A percentile compares a stretch with the other conserved stretches of the same genome.
Conservation (phyloP, 2,797 vertebrate species). For the Garrulus glandarius region DNA sequence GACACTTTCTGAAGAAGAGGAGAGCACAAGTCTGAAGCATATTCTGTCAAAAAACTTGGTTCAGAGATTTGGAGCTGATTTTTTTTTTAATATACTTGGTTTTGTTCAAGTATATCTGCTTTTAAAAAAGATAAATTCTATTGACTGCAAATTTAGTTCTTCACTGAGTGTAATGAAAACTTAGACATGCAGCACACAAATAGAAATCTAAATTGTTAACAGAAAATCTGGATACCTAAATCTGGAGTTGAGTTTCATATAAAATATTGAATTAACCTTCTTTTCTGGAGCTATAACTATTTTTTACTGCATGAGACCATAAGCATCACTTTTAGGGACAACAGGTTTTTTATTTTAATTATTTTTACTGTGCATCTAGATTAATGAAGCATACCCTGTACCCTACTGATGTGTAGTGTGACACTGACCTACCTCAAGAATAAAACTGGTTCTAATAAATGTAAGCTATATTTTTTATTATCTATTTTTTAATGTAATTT, state of each 20-base stretch:
- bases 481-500: background rate
- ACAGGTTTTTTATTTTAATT: background rate
- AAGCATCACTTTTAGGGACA: background rate
- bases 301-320: background rate
- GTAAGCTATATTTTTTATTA: background rate
- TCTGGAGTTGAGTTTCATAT: background rate
- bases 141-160: background rate
- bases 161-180: background rate
- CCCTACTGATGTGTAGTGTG: background rate
- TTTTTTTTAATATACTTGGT: background rate
- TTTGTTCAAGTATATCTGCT: background rate
- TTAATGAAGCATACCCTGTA: background rate
- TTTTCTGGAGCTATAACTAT: background rate
- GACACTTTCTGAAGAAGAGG: background rate
- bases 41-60: background rate
- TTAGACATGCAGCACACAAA: background rate
- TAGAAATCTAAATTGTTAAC: background rate
- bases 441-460: background rate
- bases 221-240: background rate
- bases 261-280: background rate
- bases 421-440: background rate
- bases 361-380: background rate
- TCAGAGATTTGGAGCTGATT: accelerated
- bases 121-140: background rate
- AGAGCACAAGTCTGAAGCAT: background rate